These are phyloP conservation scores for Eulemur coronatus DNA, from an alignment of 2,797 vertebrate species.

Conservation along the genomic window DNA sequence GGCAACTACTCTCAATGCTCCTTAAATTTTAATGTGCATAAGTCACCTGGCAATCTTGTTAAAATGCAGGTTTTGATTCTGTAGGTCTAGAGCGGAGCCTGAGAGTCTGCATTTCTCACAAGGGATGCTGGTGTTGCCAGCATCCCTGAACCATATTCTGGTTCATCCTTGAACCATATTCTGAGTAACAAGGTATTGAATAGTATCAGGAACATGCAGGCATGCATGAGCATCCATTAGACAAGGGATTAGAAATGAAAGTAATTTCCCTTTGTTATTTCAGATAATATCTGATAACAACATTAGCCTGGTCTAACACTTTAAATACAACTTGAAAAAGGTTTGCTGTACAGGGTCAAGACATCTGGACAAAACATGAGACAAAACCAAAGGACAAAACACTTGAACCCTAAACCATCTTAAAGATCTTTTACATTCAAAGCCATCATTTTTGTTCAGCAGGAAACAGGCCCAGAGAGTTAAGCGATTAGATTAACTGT, in stretches of 20 bases:
- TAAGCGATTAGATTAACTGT: neutral
- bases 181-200: neutral
- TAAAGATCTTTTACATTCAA: neutral
- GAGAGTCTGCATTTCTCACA: neutral
- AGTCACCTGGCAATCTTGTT: neutral
- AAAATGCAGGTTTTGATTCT: neutral
- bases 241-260: neutral
- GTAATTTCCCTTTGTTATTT: neutral
- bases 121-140: neutral
- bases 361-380: neutral
- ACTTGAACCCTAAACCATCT: neutral
- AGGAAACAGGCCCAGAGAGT: neutral
- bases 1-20: neutral
- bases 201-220: neutral
- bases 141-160: neutral
- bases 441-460: neutral
- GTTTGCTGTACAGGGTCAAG: neutral
- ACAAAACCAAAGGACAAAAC: constrained; percentile 8
- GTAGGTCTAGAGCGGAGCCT: too few species aligned
- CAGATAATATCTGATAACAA: neutral
- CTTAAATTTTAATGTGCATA: neutral
- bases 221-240: neutral
- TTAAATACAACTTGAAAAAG: neutral
- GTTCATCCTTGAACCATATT: too few species aligned
- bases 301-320: neutral